Base-by-base conservation (phyloP, 2,113 vertebrate genomes). In the Callaeas wilsoni region DNA sequence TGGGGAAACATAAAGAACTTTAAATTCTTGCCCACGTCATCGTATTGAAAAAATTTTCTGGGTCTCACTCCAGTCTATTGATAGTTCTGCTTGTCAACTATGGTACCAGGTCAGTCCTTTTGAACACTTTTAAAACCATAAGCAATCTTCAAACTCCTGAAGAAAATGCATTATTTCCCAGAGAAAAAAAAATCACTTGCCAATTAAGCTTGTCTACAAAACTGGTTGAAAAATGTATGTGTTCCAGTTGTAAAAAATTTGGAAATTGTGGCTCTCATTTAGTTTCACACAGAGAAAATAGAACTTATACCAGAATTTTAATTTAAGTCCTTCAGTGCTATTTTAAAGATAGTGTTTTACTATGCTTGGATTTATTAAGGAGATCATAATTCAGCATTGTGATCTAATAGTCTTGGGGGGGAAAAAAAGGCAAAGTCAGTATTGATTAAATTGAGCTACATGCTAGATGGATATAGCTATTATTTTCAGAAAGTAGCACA, bases 401-500 rank as follows among this genome's bases (percentile, higher is more conserved):
- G 84, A 78, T 56, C 84, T 65, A 78, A 47, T 29, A 39, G 56
- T 47, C 9, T 27, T 33, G 17, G 32, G 12, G 87, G 91, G 93
- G n/a, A 50, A 60, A 57, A n/a, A 42, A 30, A 63, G 76, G 21
- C 39, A 52, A 82, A 76, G 17, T 73, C n/a, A 90, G n/a, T 47
- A 79, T n/a, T 77, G 19, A 76, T 88, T 91, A 56, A 92, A 57
- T 12, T 44, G 37, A 67, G 53, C 29, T 46, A 42, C 27, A 42
- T 73, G 32, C 42, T 46, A 71, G 62, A 81, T 57, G 7, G 46
- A 32, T 30, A 21, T 33, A 65, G 47, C 29, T 39, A 1, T 70
- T 90, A n/a, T 91, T 92, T 83, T 93, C 67, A 95, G 70, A 69
- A 89, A 71, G 12, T 46, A 76, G 70, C 52, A 75, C 13, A 52